phyloP scores from a whole-genome alignment of 2,797 vertebrate genomes.

The Hippocampus kuda region DNA sequence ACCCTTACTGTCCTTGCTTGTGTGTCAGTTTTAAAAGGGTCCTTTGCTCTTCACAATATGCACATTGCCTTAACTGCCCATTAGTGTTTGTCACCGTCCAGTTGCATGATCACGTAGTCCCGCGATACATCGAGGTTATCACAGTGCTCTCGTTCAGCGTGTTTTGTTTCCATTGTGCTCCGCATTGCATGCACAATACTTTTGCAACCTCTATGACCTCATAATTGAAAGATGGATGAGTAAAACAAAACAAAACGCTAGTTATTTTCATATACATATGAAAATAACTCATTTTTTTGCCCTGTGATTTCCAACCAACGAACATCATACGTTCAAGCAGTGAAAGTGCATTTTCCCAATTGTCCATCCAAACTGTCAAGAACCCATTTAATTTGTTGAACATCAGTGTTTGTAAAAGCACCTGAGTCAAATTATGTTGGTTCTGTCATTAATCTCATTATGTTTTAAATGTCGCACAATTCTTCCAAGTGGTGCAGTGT shows the following conservation, averaged over 20 bases:
- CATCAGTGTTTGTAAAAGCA: neutral
- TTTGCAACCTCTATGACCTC: too few species aligned
- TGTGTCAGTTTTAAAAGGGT: neutral
- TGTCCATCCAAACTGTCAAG: neutral
- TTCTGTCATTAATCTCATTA: neutral
- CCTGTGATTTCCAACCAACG: neutral
- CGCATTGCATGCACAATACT: slow-evolving; percentile 34
- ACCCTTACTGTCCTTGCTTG: slow-evolving; percentile 9
- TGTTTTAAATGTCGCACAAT: neutral
- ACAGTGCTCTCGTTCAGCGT: slow-evolving; percentile 10
- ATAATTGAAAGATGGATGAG: slow-evolving; percentile 26
- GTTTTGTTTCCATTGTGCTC: slow-evolving; percentile 27
- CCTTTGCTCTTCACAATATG: slow-evolving; percentile 35
- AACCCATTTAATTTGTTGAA: neutral
- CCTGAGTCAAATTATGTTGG: neutral
- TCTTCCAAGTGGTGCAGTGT: neutral
- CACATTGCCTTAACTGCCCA: slow-evolving; percentile 26
- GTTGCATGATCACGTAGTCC: slow-evolving; percentile 14
- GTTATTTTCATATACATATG: neutral
- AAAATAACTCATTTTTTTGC: neutral
- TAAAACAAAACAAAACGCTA: neutral
- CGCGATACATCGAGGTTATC: slow-evolving; percentile 20
- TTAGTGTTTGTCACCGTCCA: slow-evolving; percentile 15
- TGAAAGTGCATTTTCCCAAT: neutral
- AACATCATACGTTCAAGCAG: neutral